Conservation (phyloP, 2,797 vertebrate genomes). For the Siniperca obscura region DNA sequence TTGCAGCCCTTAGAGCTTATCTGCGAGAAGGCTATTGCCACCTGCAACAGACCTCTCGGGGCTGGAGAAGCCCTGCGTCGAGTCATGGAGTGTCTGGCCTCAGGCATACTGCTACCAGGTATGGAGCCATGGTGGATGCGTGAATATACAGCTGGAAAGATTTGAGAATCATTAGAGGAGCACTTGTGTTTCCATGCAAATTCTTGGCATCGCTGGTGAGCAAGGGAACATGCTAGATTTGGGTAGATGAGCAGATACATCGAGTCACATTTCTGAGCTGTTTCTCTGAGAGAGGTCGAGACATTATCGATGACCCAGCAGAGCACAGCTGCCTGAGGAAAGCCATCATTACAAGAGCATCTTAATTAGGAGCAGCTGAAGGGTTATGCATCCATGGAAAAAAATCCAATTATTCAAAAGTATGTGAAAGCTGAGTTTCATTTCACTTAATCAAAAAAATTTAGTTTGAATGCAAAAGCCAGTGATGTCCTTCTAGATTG, state of each 20-base stretch:
- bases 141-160: slow-evolving; percentile 4
- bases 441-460: slow-evolving; percentile 1
- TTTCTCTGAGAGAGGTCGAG: slow-evolving; percentile 36
- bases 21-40: slow-evolving; percentile 99
- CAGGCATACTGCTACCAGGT: slow-evolving; percentile 98
- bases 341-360: slow-evolving; percentile 40
- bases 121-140: slow-evolving; percentile 34
- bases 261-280: slow-evolving; percentile 22
- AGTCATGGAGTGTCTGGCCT: slow-evolving; percentile 99
- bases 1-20: slow-evolving; percentile 95
- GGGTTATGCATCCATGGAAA: slow-evolving; percentile 1
- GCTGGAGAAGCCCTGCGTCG: slow-evolving; percentile 97
- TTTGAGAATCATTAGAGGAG: not conserved
- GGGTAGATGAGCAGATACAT: slow-evolving; percentile 22
- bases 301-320: slow-evolving; percentile 42
- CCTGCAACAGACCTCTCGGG: slow-evolving; percentile 97
- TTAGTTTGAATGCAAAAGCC: not conserved
- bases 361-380: slow-evolving; percentile 58
- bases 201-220: slow-evolving; percentile 8
- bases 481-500: slow-evolving; percentile 3
- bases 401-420: not conserved
- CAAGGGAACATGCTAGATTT: not conserved
- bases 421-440: slow-evolving; percentile 12
- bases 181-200: not conserved
- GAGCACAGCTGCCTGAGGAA: slow-evolving; percentile 51